Percentiles rank a stretch among this genome's conserved stretches.
These are phyloP conservation scores for Acanthopagrus latus DNA, from an alignment of 2,797 vertebrate genomes.

Conservation along the genomic window DNA sequence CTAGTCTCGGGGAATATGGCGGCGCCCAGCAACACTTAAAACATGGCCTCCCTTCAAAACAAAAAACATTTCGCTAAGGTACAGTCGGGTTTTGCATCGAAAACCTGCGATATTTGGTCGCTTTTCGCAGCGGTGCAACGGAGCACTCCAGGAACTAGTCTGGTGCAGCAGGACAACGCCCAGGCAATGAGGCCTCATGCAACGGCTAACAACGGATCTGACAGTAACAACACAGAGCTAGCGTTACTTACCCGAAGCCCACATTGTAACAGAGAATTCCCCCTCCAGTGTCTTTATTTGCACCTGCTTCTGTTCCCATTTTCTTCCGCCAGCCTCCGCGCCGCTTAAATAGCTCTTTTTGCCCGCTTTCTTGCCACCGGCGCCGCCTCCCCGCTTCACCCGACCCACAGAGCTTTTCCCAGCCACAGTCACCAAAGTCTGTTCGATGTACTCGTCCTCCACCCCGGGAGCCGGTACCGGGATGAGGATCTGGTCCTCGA, in stretches of 20 bases:
- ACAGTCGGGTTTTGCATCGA: conserved; percentile 31
- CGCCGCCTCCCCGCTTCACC: conserved; percentile 89
- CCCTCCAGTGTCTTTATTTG: conserved; percentile 99
- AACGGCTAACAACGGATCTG: conserved; percentile 60
- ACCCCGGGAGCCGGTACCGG: conserved; percentile 94
- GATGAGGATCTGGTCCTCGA: conserved; percentile 98
- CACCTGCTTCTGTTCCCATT: conserved; percentile 99
- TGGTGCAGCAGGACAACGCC: conserved; percentile 88
- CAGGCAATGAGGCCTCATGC: conserved; percentile 84
- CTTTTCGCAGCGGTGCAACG: conserved; percentile 36
- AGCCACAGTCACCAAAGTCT: conserved; percentile 96
- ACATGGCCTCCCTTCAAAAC: conserved; percentile 99
- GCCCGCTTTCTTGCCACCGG: conserved; percentile 92
- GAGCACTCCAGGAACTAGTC: conserved; percentile 74
- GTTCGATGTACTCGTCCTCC: conserved; percentile 97
- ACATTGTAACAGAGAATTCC: conserved; percentile 99
- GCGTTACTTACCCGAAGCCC: conserved; percentile 95
- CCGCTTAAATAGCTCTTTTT: conserved; percentile 96
- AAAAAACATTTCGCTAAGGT: conserved; percentile 89
- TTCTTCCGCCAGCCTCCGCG: conserved; percentile 89
- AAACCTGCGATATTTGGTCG: conserved; percentile 48
- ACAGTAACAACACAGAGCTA: conserved; percentile 43
- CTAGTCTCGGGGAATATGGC: conserved; percentile 99
- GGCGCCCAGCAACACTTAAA: conserved; percentile 98
- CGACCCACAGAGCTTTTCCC: conserved; percentile 93